Conservation (phyloP, 2,113 vertebrate species). For the Salvelinus namaycush region DNA sequence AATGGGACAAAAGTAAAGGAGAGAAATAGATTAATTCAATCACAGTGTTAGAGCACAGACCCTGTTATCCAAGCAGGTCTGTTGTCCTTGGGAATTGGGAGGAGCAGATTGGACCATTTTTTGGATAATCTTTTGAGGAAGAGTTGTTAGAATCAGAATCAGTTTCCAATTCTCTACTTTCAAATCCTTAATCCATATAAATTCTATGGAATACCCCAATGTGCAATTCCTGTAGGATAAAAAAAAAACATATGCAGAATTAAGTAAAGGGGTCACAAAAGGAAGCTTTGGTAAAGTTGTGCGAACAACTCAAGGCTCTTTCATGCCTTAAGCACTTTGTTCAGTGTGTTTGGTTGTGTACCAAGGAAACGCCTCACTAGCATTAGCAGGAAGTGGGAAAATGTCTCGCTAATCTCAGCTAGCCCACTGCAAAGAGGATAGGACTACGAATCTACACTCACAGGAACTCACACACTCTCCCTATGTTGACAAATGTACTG, state of each 20-base stretch:
- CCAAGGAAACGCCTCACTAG: neutral
- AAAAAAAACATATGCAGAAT: neutral
- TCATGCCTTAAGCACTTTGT: no score
- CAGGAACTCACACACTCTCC: neutral
- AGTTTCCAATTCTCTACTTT: no score
- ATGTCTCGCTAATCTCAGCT: no score
- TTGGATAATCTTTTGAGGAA: neutral
- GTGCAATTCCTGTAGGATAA: no score
- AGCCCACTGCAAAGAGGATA: no score
- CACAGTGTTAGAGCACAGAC: neutral
- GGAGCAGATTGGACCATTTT: neutral
- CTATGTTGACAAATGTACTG: conserved; percentile 17
- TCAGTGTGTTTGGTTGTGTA: no score
- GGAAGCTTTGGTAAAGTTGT: neutral
- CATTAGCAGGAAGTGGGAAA: no score
- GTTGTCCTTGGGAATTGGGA: neutral
- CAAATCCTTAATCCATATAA: no score
- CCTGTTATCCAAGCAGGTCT: neutral
- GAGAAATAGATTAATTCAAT: neutral
- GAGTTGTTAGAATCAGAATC: neutral
- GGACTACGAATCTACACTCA: conserved; percentile 20
- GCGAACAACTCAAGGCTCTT: no score
- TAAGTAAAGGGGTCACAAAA: neutral
- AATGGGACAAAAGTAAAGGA: neutral
- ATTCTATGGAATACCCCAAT: no score